Evolutionary conservation across 2,113 vertebrate species (phyloP), one percentile per base, ranked within the genome.

Genomic region (Cricetomys ansorgei): DNA sequence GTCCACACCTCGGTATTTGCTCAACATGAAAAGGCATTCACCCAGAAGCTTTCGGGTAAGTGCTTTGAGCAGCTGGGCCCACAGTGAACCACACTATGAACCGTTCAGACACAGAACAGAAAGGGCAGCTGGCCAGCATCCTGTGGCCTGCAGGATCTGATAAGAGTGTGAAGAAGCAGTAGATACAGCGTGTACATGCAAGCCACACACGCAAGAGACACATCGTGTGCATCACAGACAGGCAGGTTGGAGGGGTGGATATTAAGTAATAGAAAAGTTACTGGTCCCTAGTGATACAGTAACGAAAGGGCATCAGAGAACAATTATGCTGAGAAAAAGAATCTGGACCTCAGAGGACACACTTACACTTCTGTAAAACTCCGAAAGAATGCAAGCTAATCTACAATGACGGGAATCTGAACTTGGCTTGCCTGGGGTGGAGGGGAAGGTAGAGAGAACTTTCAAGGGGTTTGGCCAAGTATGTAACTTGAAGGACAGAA

Each of bases 281-380:
- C 40, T 4, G 1, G 57, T 0, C 12, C 75, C 6, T 4, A 67
- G 23, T 55, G 11, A 7, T 5, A 9, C 37, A 19, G n/a, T n/a
- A n/a, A n/a, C n/a, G n/a, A n/a, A n/a, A 29, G 3, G 9, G 70
- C 21, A 3, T 15, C 64, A 12, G 70, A 29, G 16, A 31, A 59
- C 1, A 53, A 21, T 0, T 43, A 29, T 13, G 40, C 70, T 1
- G 83, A 23, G 62, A 23, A 13, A 57, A 50, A 40, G 19, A 12
- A 57, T 29, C 37, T 64, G 27, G 53, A 6, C 76, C 16, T 0
- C 1, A 19, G 25, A 2, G 9, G 0, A 2, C 34, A 2, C 0
- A 1, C 17, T 25, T 31, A 2, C 0, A 0, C 48, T 92, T n/a
- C 55, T 50, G 3, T 43, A 31, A 73, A 27, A 5, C 75, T 25